These are phyloP conservation scores for Anarrhichthys ocellatus DNA, from an alignment of 2,113 vertebrate genomes.

Conservation along the genomic window DNA sequence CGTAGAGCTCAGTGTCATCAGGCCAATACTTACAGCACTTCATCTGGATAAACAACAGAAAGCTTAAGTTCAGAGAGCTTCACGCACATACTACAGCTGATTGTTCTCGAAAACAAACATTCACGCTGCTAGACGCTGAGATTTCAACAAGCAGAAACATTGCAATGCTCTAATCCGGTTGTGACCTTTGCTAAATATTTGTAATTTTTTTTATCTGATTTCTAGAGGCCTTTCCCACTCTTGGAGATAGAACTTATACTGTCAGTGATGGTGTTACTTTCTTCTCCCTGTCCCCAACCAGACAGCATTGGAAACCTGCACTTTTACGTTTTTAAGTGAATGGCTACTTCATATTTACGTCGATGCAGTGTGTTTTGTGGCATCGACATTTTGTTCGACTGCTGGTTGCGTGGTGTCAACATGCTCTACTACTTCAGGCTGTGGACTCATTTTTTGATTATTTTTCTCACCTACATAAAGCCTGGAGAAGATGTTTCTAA, in stretches of 20 bases:
- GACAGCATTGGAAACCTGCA: not conserved
- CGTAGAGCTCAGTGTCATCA: slow-evolving; percentile 93
- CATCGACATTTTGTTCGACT: slow-evolving; percentile 5
- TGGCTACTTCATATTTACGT: slow-evolving; percentile 19
- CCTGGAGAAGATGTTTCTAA: not conserved
- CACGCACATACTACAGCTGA: not conserved
- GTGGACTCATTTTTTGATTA: slow-evolving; percentile 19
- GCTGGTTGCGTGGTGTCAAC: slow-evolving; percentile 17
- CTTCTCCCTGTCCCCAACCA: not conserved
- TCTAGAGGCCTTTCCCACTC: not conserved
- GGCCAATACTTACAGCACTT: slow-evolving; percentile 98
- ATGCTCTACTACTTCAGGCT: slow-evolving; percentile 35
- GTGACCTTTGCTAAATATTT: slow-evolving; percentile 36
- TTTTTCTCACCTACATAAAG: not conserved
- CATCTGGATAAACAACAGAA: slow-evolving; percentile 82
- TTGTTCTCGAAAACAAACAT: slow-evolving; percentile 3
- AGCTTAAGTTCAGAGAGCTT: slow-evolving; percentile 9
- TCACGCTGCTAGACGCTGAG: not conserved
- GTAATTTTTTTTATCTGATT: slow-evolving; percentile 2
- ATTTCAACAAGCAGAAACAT: not conserved
- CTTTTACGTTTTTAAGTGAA: slow-evolving; percentile 22
- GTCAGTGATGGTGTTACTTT: slow-evolving; percentile 16
- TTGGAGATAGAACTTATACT: not conserved
- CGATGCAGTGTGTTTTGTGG: slow-evolving; percentile 11
- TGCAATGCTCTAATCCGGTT: not conserved